These are phyloP conservation scores for Pelusios castaneus DNA, from an alignment of 2,113 vertebrate species.

Conservation along the genomic window DNA sequence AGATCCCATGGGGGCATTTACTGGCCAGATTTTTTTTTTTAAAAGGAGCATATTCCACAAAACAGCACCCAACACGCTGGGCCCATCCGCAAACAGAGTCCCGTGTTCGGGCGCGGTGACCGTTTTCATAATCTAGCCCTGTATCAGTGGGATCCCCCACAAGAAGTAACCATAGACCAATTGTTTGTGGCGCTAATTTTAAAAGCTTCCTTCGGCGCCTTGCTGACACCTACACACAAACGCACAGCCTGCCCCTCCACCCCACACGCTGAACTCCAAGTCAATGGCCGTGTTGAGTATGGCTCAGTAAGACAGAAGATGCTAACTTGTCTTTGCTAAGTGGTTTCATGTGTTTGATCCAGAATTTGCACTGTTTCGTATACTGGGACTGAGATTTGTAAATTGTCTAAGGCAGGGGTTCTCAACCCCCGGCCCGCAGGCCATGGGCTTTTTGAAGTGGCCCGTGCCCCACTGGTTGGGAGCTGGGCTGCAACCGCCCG, in stretches of 20 bases:
- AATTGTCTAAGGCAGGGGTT: background rate
- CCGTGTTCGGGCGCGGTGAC: too few species aligned
- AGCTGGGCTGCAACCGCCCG: too few species aligned
- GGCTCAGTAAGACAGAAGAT: background rate
- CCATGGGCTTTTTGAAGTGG: too few species aligned
- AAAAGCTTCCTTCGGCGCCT: background rate
- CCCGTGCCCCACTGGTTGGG: too few species aligned
- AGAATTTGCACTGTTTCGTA: background rate
- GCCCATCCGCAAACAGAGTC: too few species aligned
- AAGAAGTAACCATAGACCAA: background rate
- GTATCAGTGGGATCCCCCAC: too few species aligned
- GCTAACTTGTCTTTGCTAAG: background rate
- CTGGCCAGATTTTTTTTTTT: accelerated
- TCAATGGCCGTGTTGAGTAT: background rate
- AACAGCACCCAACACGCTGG: background rate
- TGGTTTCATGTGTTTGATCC: background rate
- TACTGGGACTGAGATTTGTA: background rate
- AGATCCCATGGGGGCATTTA: background rate
- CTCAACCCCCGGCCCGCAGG: too few species aligned
- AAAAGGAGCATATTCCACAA: background rate
- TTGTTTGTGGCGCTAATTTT: background rate
- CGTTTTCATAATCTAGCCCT: too few species aligned
- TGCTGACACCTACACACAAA: background rate
- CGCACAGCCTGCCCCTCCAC: background rate
- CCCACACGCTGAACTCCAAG: background rate